phyloP scores from a whole-genome alignment of 2,113 vertebrate species.

The Apteryx mantelli region DNA sequence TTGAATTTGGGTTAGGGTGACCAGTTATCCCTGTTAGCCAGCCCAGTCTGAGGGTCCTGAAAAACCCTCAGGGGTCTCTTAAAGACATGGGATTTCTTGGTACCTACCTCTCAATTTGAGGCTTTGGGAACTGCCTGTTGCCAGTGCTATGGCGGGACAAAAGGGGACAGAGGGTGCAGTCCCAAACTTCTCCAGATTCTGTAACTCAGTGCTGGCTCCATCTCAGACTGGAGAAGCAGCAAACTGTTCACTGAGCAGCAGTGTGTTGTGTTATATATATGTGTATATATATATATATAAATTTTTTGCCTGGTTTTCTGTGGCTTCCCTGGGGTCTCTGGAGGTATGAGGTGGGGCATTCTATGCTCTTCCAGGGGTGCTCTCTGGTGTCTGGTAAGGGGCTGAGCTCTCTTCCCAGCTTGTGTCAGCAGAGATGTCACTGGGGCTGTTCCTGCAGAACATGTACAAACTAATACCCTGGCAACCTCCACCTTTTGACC shows the following conservation, averaged over 20 bases:
- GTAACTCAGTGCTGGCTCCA: neutral
- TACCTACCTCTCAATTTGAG: neutral
- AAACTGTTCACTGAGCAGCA: neutral
- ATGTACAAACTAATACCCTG: neutral
- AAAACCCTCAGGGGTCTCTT: neutral
- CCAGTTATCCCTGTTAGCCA: neutral
- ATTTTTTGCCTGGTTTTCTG: neutral
- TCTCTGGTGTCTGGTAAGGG: neutral
- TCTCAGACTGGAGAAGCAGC: neutral
- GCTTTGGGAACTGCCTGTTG: neutral
- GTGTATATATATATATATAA: too few species aligned
- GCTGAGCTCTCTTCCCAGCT: neutral
- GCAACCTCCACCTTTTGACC: neutral
- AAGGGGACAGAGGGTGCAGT: neutral
- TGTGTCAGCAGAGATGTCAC: neutral
- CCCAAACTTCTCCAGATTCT: neutral
- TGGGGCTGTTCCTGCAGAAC: neutral
- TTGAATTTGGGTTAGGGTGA: neutral
- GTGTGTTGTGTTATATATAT: too few species aligned
- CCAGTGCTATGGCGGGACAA: neutral
- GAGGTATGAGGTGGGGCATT: neutral
- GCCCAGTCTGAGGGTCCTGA: neutral
- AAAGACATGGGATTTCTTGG: neutral
- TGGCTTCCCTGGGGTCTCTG: neutral
- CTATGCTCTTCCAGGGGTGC: neutral